phyloP scores from a whole-genome alignment of 2,888 invertebrate genomes.

The Lordiphosa fenestrarum region DNA sequence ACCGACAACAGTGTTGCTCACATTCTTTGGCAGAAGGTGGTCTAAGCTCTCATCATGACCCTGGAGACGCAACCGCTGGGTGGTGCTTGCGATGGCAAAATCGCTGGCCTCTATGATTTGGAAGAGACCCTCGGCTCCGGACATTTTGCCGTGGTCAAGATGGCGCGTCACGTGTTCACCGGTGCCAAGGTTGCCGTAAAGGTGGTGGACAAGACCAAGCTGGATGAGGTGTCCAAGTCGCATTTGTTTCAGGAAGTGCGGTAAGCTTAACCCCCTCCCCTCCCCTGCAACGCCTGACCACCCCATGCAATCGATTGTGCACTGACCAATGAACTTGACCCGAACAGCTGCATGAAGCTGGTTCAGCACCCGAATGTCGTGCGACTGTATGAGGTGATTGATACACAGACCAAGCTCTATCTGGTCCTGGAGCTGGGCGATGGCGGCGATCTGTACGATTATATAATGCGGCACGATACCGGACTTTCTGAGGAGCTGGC shows the following conservation, averaged over 20 bases:
- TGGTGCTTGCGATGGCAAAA: slow-evolving; percentile 85
- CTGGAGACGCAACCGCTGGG: slow-evolving; percentile 72
- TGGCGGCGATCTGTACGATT: slow-evolving; percentile 99
- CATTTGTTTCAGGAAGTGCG: slow-evolving; percentile 97
- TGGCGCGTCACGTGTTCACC: slow-evolving; percentile 98
- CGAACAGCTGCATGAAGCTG: slow-evolving; percentile 95
- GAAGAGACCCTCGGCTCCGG: slow-evolving; percentile 98
- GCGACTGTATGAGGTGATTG: slow-evolving; percentile 98
- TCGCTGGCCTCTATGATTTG: slow-evolving; percentile 98
- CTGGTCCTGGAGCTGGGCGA: slow-evolving; percentile 98
- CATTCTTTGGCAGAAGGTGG: no score
- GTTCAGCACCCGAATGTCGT: slow-evolving; percentile 99
- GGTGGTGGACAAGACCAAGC: slow-evolving; percentile 98
- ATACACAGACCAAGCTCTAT: slow-evolving; percentile 98
- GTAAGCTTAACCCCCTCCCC: slow-evolving; percentile 52
- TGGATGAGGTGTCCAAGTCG: slow-evolving; percentile 96
- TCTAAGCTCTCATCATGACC: slow-evolving; percentile 41
- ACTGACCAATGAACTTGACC: slow-evolving; percentile 2
- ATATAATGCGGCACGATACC: slow-evolving; percentile 96
- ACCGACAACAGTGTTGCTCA: background rate
- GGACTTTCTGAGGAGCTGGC: slow-evolving; percentile 92
- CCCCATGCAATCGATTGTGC: background rate
- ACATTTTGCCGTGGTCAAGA: slow-evolving; percentile 99
- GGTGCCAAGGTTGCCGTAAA: slow-evolving; percentile 99
- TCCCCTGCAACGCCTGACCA: no score